These are phyloP conservation scores for Colletes latitarsis DNA, from an alignment of 1,140 invertebrate genomes.

Conservation along the genomic window DNA sequence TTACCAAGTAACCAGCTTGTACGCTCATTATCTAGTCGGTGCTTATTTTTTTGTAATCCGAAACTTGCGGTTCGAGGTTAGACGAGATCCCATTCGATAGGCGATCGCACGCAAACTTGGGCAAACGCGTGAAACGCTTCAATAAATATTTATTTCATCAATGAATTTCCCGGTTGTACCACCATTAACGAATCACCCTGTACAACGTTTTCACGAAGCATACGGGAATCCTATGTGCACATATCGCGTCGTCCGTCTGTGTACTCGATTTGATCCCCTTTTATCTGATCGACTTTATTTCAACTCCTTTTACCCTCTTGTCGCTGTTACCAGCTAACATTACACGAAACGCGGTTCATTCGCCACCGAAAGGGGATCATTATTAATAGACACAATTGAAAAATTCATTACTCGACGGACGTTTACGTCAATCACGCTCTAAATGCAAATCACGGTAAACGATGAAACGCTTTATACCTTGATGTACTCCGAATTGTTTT, in stretches of 20 bases:
- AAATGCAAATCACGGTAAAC: not conserved
- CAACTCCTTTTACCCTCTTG: not conserved
- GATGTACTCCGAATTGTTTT: not conserved
- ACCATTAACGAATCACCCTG: too few relatives aligned
- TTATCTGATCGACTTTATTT: not conserved
- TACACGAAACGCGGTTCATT: not conserved
- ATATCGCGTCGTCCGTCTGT: not conserved
- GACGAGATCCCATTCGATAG: constrained; percentile 1
- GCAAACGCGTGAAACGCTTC: too few relatives aligned
- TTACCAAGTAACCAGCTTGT: constrained; percentile 36
- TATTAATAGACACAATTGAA: not conserved
- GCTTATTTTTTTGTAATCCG: constrained; percentile 5
- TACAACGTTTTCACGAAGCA: not conserved
- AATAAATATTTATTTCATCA: too few relatives aligned
- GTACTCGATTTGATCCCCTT: not conserved
- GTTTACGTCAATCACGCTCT: not conserved
- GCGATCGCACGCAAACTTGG: not conserved
- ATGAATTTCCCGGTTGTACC: too few relatives aligned
- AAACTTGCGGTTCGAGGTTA: not conserved
- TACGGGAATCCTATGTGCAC: not conserved
- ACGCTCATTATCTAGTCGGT: constrained; percentile 22
- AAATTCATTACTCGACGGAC: not conserved
- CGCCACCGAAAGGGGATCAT: not conserved
- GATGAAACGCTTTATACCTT: not conserved
- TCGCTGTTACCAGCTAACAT: not conserved